phyloP scores from a whole-genome alignment of 2,113 vertebrate species.

The Hyperopisus bebe region DNA sequence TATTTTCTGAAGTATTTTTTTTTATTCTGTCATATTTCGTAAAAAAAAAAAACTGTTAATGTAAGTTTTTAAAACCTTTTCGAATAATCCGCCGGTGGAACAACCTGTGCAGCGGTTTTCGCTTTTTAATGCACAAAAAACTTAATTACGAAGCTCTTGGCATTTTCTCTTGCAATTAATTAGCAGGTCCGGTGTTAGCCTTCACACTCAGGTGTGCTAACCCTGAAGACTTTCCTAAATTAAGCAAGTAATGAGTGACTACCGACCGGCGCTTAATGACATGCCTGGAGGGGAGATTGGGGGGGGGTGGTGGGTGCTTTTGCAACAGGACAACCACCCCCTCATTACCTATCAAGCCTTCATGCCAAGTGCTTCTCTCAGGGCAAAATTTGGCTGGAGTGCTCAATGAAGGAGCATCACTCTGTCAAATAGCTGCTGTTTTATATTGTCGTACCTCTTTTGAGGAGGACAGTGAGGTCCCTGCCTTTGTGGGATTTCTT shows the following conservation, averaged over 20 bases:
- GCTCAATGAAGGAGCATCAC: not conserved
- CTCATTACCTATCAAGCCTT: not conserved
- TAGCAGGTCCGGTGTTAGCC: not conserved
- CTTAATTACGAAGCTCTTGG: not conserved
- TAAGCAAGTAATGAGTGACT: constrained; percentile 53
- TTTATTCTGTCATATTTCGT: not conserved
- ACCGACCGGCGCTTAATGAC: not conserved
- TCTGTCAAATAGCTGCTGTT: not conserved
- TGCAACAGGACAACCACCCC: not conserved
- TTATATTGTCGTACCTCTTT: not conserved
- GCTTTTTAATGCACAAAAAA: constrained; percentile 4
- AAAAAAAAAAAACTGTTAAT: not conserved
- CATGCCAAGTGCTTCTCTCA: not conserved
- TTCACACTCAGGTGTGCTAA: constrained; percentile 47
- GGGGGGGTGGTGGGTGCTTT: not conserved
- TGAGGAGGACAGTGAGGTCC: not conserved
- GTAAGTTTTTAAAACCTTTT: not conserved
- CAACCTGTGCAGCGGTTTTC: not conserved
- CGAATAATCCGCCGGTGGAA: not conserved
- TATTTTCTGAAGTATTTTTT: not conserved
- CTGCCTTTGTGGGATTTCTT: not conserved
- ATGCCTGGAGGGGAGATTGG: not conserved
- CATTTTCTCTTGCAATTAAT: constrained; percentile 8
- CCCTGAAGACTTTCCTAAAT: constrained; percentile 55
- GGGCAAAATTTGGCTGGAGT: not conserved